Base-by-base conservation (phyloP, 37 sponge, comb jelly and placozoan species). In the Axinella damicornis region DNA sequence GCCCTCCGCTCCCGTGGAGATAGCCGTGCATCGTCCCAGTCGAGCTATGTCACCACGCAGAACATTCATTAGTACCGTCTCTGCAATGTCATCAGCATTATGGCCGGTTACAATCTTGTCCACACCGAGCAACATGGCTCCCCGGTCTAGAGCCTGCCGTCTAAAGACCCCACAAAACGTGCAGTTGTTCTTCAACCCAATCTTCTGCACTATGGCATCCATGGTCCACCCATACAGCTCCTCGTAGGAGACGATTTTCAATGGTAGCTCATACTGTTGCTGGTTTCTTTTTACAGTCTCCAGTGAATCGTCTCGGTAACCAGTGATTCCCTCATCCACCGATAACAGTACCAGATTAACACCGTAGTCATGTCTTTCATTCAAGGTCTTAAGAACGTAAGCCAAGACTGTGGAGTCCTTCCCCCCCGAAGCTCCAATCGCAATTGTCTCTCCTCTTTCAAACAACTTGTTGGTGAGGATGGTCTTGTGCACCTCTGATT, bases 141-240 rank as follows among this genome's bases (percentile, higher is more conserved):
- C 99, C 36, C 99, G 53, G 75, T 98, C 99, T 32, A 98, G 79
- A 27, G 99, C 99, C 81, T 98, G 99, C 21, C 99, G 80, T 6
- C 99, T 89, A 69, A 98, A 98, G 35, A 98, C 99, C 58, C 99
- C 99, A 88, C 99, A 98, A 68, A 98, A 98, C 11, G 99, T 98
- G 76, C 99, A 98, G 84, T 98, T 98, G 77, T 94, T 98, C 82
- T 90, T 92, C 27, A 90, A 79, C 25, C 94, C 99, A 56, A 98
- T 96, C 73, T 96, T 83, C 69, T 82, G 84, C 53, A 98, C 99
- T 69, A 98, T 98, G 33, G 89, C 92, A 78, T 98, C 99, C 99
- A 98, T 98, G 15, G 99, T 98, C 99, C 99, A 98, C 5, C 99
- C 99, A 70, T 98, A 98, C 40, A 98, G 78, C 67, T 98, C 97